Base-by-base conservation (phyloP, 2,797 vertebrate species). In the Hybognathus amarus region DNA sequence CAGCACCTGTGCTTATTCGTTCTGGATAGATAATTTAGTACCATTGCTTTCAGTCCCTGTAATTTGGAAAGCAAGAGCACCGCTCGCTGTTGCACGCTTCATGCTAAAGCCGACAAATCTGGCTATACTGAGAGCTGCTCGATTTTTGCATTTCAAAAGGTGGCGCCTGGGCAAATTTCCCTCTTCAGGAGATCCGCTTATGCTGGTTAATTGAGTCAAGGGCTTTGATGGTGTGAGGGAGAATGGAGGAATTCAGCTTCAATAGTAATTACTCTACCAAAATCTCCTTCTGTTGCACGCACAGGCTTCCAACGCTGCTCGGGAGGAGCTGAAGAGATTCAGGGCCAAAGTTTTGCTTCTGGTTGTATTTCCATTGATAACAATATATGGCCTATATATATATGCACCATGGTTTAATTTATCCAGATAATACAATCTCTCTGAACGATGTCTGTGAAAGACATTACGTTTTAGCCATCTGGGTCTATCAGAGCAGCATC, bases 131-230 rank as follows among this genome's bases (percentile, higher is more conserved):
- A 87, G 80, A 78, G 92, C 92, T 86, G 45, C 87, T 87, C 85
- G 70, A 77, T 87, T 93, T 87, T 92, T 92, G 88, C 91, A 93
- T 91, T 92, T 95, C 92, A 95, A 94, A 82, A 94, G 92, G 89
- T 90, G 88, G 78, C 80, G 73, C 45, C 68, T 85, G 83, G 81
- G 80, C 79, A 87, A 89, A 89, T 91, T 91, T 74, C 42, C 66
- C 83, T 86, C 84, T 86, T 70, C 80, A 80, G 77, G 59, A 83
- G 84, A 89, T 84, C 87, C 63, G 69, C 89, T 92, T 93, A 91
- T 66, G 83, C 87, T 61, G 27, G 86, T 87, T 92, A 94, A 94
- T 94, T 94, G 92, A 92, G 90, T 91, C 88, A 85, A 88, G 85
- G 88, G 91, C 91, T 94, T 93, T 93, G 91, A 92, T 92, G 89